These are phyloP conservation scores for Antedon mediterranea DNA, from an alignment of 53 echinoderm and acorn worm genomes.

Conservation along the genomic window DNA sequence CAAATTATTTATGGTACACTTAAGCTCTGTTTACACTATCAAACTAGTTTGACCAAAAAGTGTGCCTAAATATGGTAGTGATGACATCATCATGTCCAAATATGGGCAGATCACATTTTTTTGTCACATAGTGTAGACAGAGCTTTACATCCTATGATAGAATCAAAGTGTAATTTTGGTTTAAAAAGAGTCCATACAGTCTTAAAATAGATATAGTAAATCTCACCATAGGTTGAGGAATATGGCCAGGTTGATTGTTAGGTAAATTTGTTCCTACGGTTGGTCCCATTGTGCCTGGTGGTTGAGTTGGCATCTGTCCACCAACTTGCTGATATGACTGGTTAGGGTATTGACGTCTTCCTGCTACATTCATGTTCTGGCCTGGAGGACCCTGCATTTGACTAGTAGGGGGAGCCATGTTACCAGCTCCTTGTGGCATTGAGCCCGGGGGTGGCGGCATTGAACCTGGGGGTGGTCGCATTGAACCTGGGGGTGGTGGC, in stretches of 20 bases:
- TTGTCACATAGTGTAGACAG: too few relatives aligned
- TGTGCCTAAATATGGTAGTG: too few relatives aligned
- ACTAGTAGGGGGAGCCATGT: neutral
- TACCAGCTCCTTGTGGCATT: neutral
- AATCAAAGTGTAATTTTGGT: too few relatives aligned
- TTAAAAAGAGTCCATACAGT: too few relatives aligned
- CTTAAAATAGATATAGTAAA: too few relatives aligned
- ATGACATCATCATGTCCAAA: too few relatives aligned
- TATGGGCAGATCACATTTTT: too few relatives aligned
- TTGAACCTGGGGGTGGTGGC: slow-evolving; percentile 11
- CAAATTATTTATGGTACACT: too few relatives aligned
- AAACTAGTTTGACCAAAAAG: too few relatives aligned
- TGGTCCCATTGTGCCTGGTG: slow-evolving; percentile 17
- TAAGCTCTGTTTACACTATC: too few relatives aligned
- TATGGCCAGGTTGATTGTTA: neutral
- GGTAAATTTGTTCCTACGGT: neutral
- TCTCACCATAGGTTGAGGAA: neutral
- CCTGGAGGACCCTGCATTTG: slow-evolving; percentile 29
- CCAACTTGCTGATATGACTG: slow-evolving; percentile 11
- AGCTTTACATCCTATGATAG: too few relatives aligned
- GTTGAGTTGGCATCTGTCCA: neutral
- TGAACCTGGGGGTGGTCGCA: neutral
- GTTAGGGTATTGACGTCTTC: slow-evolving; percentile 74
- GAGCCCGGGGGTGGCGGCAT: slow-evolving; percentile 7
- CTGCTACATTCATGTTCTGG: slow-evolving; percentile 7